Conservation (phyloP, 2,797 vertebrate genomes). For the Spea hammondii region DNA sequence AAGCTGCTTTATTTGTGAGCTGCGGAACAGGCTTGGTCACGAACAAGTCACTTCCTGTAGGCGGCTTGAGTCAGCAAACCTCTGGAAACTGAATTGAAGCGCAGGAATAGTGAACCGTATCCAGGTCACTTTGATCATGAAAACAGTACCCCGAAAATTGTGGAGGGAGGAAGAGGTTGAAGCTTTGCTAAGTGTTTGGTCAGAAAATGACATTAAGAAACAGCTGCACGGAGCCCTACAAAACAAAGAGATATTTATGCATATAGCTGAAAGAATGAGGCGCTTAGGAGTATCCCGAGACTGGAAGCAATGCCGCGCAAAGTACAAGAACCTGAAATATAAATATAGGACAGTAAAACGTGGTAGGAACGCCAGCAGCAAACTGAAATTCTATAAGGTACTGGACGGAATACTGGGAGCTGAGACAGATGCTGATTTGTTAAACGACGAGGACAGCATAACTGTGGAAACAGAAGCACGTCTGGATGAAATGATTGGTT, state of each 20-base stretch:
- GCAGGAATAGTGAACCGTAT: conserved; percentile 87
- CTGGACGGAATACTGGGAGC: conserved; percentile 69
- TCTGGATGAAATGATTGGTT: conserved; percentile 44
- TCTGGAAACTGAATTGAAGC: conserved; percentile 88
- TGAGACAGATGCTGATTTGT: conserved; percentile 59
- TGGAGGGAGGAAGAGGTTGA: conserved; percentile 87
- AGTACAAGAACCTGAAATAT: conserved; percentile 85
- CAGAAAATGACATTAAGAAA: conserved; percentile 76
- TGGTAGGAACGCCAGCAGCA: conserved; percentile 68
- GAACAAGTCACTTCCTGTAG: conserved; percentile 86
- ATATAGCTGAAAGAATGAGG: conserved; percentile 85
- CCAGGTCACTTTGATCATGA: conserved; percentile 96
- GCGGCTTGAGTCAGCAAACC: conserved; percentile 94
- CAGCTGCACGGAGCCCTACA: conserved; percentile 73
- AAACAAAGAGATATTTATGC: conserved; percentile 85
- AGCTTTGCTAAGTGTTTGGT: conserved; percentile 83
- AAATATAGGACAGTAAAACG: conserved; percentile 75
- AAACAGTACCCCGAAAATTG: conserved; percentile 81
- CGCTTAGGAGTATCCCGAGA: conserved; percentile 81
- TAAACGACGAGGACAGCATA: conserved; percentile 61
- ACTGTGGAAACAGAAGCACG: conserved; percentile 57
- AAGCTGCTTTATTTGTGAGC: conserved; percentile 62
- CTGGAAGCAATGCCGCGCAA: conserved; percentile 86
- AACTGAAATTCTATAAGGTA: conserved; percentile 74
- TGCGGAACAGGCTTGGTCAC: conserved; percentile 75